Evolutionary conservation across 35 echinoderm and acorn worm genomes (phyloP).

Genomic region (Apostichopus parvimensis): DNA sequence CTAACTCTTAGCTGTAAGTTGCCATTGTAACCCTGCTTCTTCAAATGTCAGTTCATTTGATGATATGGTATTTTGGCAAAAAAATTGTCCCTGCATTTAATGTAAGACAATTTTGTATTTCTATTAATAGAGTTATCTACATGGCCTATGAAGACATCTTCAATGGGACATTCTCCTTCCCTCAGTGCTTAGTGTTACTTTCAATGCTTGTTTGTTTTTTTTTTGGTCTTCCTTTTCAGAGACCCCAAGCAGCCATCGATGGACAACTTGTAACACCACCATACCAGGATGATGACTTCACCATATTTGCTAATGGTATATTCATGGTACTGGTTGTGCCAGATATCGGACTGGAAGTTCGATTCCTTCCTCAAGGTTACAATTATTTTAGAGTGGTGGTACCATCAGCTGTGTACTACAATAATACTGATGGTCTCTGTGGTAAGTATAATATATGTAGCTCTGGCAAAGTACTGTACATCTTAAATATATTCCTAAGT

Average conservation of each 20-base stretch:
- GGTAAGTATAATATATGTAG: constrained; percentile 26
- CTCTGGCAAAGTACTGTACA: too few species aligned
- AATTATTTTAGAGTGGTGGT: constrained; percentile 62
- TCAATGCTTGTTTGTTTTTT: background rate
- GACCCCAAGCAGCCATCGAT: background rate
- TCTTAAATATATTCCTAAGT: too few species aligned
- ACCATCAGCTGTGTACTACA: constrained; percentile 43
- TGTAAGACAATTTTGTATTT: too few species aligned
- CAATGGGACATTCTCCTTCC: too few species aligned
- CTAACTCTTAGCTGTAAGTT: too few species aligned
- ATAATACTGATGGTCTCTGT: constrained; percentile 61
- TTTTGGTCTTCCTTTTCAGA: background rate
- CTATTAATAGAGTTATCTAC: too few species aligned
- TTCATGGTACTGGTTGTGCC: constrained; percentile 40
- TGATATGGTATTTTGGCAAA: too few species aligned
- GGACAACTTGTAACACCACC: background rate
- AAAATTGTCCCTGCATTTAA: too few species aligned
- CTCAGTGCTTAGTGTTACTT: too few species aligned
- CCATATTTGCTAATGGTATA: constrained; percentile 28
- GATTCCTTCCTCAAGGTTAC: constrained; percentile 34
- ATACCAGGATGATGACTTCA: constrained; percentile 19
- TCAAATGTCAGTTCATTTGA: too few species aligned
- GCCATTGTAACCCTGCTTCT: too few species aligned
- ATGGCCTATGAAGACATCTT: too few species aligned
- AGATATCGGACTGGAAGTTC: constrained; percentile 58